phyloP scores from a whole-genome alignment of 2,797 vertebrate genomes.

The Apodemus agrarius region DNA sequence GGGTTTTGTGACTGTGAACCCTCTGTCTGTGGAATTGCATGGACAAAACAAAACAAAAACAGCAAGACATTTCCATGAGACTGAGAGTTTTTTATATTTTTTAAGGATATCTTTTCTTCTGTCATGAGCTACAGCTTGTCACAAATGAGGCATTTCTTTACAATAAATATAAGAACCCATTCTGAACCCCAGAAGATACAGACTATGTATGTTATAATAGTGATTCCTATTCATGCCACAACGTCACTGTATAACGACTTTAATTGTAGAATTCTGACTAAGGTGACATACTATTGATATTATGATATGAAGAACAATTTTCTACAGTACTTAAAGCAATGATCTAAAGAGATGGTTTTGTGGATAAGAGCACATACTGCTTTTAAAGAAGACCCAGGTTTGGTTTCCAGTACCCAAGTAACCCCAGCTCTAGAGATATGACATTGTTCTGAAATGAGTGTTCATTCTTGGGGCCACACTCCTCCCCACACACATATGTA shows the following conservation, averaged over 20 bases:
- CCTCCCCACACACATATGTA: neutral
- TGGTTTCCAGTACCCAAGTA: neutral
- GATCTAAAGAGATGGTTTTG: no score
- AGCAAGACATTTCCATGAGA: neutral
- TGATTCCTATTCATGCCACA: neutral
- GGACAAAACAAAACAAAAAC: neutral
- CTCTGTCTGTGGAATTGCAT: neutral
- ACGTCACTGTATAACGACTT: neutral
- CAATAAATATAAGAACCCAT: neutral
- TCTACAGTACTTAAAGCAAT: neutral
- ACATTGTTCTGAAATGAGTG: neutral
- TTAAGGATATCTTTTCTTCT: neutral
- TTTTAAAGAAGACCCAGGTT: neutral
- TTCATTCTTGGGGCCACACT: neutral
- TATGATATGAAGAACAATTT: neutral
- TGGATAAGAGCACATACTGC: neutral
- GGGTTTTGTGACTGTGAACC: neutral
- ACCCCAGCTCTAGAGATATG: no score
- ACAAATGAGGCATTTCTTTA: neutral
- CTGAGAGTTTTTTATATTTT: neutral
- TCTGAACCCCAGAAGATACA: neutral
- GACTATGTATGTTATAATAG: neutral
- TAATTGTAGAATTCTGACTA: neutral
- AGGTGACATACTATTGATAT: neutral
- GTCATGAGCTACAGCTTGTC: neutral